Evolutionary conservation across 2,797 vertebrate species (phyloP), one percentile per base, ranked within the genome.

Genomic region (Smutsia gigantea): DNA sequence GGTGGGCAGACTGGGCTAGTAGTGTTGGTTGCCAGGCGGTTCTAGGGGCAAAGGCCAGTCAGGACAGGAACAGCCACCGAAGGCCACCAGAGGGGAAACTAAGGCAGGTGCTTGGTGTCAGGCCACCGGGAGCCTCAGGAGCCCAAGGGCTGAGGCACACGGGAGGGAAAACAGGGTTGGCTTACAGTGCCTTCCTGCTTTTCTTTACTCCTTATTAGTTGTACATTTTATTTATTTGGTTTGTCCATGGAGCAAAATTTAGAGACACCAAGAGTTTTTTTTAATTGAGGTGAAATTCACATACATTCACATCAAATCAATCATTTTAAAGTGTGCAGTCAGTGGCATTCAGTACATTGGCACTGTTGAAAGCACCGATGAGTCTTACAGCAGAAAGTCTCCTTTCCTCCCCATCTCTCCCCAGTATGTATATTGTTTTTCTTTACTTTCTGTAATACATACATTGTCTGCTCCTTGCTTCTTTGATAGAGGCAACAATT

Each of bases 31-130:
- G 0, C 27, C 25, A 34, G 29, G 68, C 3, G 18, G 42, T 72
- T 15, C 34, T 31, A 19, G 77, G 46, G 23, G 27, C 25, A 53
- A 66, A 72, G 42, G 27, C 66, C 42, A 27, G 46, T 46, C 37
- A 4, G 6, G 19, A 42, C 66, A 53, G 66, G 19, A 15, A 7
- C 37, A 37, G 46, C 27, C 19, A 8, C 42, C 25, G 13, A 18
- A 18, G 21, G 23, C 25, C 11, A 13, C 23, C 25, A 31, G 23
- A 27, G 49, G 81, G 18, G 42, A 83, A 51, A 82, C 13, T 10
- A 23, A 61, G 27, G 0, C 4, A 17, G 68, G n/a, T 68, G 5
- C 42, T 37, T 11, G 2, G 3, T 0, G 8, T 10, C n/a, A 27
- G 68, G 4, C n/a, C 25, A 1, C n/a, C 4, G 5, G 25, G 17